Percentiles rank a stretch among this genome's conserved stretches.
Conservation (phyloP, 1,140 invertebrate species). For the Pseudomyrmex cubaensis region DNA sequence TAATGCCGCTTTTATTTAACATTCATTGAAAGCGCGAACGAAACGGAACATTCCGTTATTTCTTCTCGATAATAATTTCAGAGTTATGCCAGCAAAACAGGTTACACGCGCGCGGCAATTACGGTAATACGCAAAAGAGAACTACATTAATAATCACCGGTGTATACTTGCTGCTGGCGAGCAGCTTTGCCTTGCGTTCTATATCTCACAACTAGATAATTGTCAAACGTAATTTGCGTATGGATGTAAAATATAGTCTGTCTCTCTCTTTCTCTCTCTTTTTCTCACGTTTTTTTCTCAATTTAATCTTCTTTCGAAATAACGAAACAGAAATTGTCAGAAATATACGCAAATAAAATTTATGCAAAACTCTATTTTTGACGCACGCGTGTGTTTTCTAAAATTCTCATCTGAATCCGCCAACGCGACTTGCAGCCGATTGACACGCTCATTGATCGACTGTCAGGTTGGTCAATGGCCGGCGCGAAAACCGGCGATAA, state of each 20-base stretch:
- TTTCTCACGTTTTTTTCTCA: too few species aligned
- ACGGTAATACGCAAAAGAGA: slow-evolving; percentile 57
- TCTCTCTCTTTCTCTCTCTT: too few species aligned
- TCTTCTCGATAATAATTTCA: slow-evolving; percentile 69
- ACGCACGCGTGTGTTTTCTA: neutral
- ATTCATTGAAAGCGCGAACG: slow-evolving; percentile 52
- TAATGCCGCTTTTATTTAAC: slow-evolving; percentile 60
- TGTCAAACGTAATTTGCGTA: slow-evolving; percentile 41
- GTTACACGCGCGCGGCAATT: slow-evolving; percentile 38
- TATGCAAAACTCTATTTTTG: too few species aligned
- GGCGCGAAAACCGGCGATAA: slow-evolving; percentile 2
- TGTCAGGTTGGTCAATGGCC: neutral
- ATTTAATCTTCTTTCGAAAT: slow-evolving; percentile 3
- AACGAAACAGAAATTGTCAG: too few species aligned
- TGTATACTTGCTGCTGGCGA: slow-evolving; percentile 26
- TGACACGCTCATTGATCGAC: neutral
- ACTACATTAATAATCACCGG: slow-evolving; percentile 69
- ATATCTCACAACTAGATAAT: slow-evolving; percentile 46
- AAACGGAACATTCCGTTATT: neutral
- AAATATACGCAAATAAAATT: too few species aligned
- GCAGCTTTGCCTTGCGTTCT: slow-evolving; percentile 55
- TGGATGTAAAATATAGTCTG: neutral
- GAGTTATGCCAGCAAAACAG: slow-evolving; percentile 50
- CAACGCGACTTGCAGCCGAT: neutral
- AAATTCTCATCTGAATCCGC: neutral